Conservation (phyloP, 2,888 invertebrate genomes). For the Catocala sponsa region DNA sequence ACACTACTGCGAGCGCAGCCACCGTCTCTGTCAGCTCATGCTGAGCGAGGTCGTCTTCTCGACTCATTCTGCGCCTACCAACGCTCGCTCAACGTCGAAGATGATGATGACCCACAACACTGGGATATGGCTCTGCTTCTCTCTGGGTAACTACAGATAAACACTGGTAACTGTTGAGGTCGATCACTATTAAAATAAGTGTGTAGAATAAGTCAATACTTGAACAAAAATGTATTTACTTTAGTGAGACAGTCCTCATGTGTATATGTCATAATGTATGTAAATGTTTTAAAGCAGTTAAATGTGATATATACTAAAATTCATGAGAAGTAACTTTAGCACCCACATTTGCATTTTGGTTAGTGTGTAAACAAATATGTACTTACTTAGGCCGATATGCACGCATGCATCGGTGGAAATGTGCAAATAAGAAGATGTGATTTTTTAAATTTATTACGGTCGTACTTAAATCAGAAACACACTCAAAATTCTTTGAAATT, state of each 20-base stretch:
- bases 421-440: constrained; percentile 30
- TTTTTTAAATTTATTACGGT: constrained; percentile 15
- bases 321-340: constrained; percentile 15
- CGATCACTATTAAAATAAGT: constrained; percentile 10
- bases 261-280: too few relatives aligned
- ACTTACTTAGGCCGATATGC: constrained; percentile 4
- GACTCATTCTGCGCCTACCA: constrained; percentile 93
- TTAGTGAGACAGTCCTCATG: not conserved
- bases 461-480: not conserved
- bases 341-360: constrained; percentile 15
- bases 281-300: constrained; percentile 4
- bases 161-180: constrained; percentile 28
- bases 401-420: constrained; percentile 31
- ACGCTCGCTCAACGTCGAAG: constrained; percentile 89
- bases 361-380: constrained; percentile 18
- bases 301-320: constrained; percentile 11
- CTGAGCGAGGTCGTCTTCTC: constrained; percentile 90
- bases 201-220: constrained; percentile 2
- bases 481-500: constrained; percentile 10
- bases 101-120: constrained; percentile 91
- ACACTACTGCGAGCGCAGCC: constrained; percentile 92
- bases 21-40: constrained; percentile 87
- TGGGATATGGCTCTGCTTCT: constrained; percentile 94
- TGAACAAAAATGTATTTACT: not conserved
- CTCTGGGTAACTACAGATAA: constrained; percentile 88